A percentile compares a stretch with the other conserved stretches of the same genome.
These are phyloP conservation scores for Centrocercus urophasianus DNA, from an alignment of 2,113 vertebrate species.

Conservation along the genomic window DNA sequence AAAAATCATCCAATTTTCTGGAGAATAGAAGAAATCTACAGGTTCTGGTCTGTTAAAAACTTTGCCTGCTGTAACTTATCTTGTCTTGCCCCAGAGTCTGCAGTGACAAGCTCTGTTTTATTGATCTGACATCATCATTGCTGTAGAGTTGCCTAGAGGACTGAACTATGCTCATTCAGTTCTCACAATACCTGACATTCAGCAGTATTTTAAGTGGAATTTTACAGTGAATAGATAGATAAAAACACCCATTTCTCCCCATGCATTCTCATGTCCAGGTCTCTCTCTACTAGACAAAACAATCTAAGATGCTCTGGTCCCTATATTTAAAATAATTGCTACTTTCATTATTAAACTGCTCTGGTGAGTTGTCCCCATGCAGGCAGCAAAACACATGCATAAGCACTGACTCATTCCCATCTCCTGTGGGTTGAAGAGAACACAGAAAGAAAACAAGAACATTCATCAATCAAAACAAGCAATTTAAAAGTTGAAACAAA, in stretches of 20 bases:
- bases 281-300: neutral
- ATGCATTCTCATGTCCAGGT: neutral
- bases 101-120: neutral
- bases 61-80: neutral
- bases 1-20: neutral
- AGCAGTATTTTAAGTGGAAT: neutral
- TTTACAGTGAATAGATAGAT: neutral
- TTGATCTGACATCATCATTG: neutral
- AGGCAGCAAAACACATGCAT: neutral
- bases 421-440: neutral
- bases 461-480: neutral
- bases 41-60: neutral
- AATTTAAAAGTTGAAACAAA: neutral
- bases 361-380: neutral
- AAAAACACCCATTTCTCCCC: neutral
- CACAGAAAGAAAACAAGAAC: neutral
- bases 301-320: neutral
- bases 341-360: neutral
- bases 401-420: rapidly evolving
- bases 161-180: neutral
- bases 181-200: neutral
- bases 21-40: neutral
- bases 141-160: neutral
- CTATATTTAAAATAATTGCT: neutral
- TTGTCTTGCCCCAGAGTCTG: neutral